Evolutionary conservation across 1,140 invertebrate genomes (phyloP), one percentile per base, ranked within the genome.

Genomic region (Drosophila ogumai): DNA sequence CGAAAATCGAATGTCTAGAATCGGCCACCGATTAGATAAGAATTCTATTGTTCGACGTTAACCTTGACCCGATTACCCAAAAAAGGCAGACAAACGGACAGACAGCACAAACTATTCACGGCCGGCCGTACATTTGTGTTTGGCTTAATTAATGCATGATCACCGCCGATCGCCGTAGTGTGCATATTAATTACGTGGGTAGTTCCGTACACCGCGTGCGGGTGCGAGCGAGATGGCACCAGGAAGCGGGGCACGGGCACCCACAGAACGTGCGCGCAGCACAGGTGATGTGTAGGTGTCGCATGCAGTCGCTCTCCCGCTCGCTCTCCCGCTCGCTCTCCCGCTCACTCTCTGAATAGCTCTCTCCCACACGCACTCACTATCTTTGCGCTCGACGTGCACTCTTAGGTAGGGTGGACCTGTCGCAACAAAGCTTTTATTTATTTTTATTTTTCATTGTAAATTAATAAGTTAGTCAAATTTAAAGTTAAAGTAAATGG

Each of bases 61-160:
- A 88, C 84, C 84, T 87, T 87, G 84, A 87, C 84, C 84, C 36
- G 47, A 80, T 82, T 81, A 61, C 36, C 66, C 17, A 47, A 72
- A 72, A 69, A 72, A 28, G 65, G 38, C 36, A 46, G 52, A 71
- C 66, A 17, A 41, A 57, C 36, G 54, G 52, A 69, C 66, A 25
- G 43, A 56, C 52, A 19, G 52, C 22, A 17, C 19, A 71, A 59
- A 73, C 69, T 72, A 72, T 76, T 76, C 61, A 76, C 38, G 73
- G 59, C 44, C 56, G 40, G 31, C 19, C 43, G 52, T 28, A 31
- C 44, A 58, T 31, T 58, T 40, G 44, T 49, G 17, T 49, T 47
- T 28, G 31, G 32, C 36, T 44, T 55, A 77, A 67, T 74, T 78
- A 78, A 75, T 87, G 69, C 68, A 87, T 52, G 69, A 73, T 68